Conservation (phyloP, 1,140 invertebrate species). For the Pantala flavescens region DNA sequence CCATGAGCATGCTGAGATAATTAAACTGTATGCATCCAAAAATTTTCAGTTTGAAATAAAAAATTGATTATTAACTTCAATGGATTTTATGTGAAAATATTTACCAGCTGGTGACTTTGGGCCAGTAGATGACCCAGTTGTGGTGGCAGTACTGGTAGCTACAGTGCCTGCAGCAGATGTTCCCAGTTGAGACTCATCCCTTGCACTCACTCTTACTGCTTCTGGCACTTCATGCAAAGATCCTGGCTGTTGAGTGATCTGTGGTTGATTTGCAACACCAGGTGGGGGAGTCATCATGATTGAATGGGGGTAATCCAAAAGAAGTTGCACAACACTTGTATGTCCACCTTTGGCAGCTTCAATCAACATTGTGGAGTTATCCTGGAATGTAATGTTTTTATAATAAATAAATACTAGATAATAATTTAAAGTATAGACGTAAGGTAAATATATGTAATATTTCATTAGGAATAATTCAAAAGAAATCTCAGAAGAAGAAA, state of each 20-base stretch:
- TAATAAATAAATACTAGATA: background rate
- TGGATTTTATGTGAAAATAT: background rate
- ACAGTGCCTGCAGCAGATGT: background rate
- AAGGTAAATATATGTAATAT: background rate
- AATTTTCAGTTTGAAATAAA: too few species aligned
- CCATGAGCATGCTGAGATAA: too few species aligned
- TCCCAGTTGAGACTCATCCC: background rate
- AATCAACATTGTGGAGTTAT: conserved; percentile 97
- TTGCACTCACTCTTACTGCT: conserved; percentile 35
- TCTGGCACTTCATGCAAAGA: conserved; percentile 42
- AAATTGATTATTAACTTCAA: too few species aligned
- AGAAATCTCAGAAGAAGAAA: too few species aligned
- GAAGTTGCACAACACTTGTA: conserved; percentile 83
- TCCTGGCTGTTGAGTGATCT: background rate
- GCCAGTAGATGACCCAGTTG: conserved; percentile 22
- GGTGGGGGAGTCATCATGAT: conserved; percentile 49
- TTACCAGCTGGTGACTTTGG: background rate
- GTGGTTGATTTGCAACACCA: conserved; percentile 26
- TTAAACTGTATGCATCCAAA: too few species aligned
- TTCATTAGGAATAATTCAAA: background rate
- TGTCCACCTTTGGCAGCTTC: conserved; percentile 97
- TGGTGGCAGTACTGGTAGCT: conserved; percentile 20
- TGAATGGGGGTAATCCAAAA: conserved; percentile 88
- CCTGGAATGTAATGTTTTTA: conserved; percentile 41
- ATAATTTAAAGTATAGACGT: too few species aligned